Percentiles rank a stretch among this genome's conserved stretches.
Evolutionary conservation across 1,140 invertebrate genomes (phyloP).

Genomic region (Drosophila azteca): DNA sequence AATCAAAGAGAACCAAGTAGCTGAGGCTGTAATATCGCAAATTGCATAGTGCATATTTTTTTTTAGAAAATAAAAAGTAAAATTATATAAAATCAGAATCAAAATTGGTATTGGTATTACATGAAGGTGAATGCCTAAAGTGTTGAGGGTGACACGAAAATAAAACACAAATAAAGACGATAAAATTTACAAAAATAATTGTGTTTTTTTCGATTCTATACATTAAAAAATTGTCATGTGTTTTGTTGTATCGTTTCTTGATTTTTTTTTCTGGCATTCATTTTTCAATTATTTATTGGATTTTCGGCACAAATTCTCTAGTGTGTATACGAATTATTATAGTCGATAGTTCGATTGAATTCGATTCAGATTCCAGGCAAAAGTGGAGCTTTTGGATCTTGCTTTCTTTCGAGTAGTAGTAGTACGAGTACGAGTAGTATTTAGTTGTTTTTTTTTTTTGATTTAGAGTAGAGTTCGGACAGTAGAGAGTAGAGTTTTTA

Average conservation of each 20-base stretch:
- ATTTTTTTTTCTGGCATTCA: slow-evolving; percentile 29
- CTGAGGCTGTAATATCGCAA: slow-evolving; percentile 54
- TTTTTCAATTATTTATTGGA: slow-evolving; percentile 12
- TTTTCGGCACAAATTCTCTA: slow-evolving; percentile 43
- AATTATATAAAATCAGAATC: slow-evolving; percentile 36
- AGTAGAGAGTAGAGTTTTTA: slow-evolving; percentile 65
- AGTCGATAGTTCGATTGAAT: slow-evolving; percentile 14
- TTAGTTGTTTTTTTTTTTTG: slow-evolving; percentile 15
- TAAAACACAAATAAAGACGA: slow-evolving; percentile 28
- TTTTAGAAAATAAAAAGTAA: slow-evolving; percentile 33
- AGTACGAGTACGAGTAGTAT: slow-evolving; percentile 3
- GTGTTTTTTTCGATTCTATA: slow-evolving; percentile 5
- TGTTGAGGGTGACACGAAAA: slow-evolving; percentile 54
- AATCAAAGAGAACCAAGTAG: slow-evolving; percentile 61
- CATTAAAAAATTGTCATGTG: slow-evolving; percentile 19
- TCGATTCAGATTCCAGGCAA: slow-evolving; percentile 36
- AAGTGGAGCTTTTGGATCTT: slow-evolving; percentile 36
- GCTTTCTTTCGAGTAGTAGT: slow-evolving; percentile 45
- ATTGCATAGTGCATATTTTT: slow-evolving; percentile 44
- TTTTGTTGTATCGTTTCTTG: slow-evolving; percentile 13
- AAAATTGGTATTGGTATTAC: slow-evolving; percentile 28
- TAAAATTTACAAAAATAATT: slow-evolving; percentile 23
- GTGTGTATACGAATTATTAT: slow-evolving; percentile 33
- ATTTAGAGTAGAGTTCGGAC: slow-evolving; percentile 63
- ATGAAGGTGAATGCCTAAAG: slow-evolving; percentile 36